A percentile compares a stretch with the other conserved stretches of the same genome.
These are phyloP conservation scores for Cebidichthys violaceus DNA, from an alignment of 2,113 vertebrate species.

Conservation along the genomic window DNA sequence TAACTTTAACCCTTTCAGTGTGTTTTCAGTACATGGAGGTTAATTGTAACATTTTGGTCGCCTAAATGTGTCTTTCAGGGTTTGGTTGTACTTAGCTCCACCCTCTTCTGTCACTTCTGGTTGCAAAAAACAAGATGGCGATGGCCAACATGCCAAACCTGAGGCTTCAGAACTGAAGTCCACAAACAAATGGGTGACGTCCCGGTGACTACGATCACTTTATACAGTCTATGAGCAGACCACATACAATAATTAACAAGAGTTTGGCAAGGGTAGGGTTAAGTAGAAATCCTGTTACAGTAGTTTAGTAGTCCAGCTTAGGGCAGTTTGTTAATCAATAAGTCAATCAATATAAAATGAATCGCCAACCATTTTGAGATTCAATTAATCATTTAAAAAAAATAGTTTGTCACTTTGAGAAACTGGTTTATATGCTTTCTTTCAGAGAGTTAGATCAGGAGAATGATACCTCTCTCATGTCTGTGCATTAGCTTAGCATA, in stretches of 20 bases:
- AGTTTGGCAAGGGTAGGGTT: neutral
- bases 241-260: neutral
- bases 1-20: too few species aligned
- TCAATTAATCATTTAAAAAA: neutral
- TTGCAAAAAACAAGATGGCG: neutral
- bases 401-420: neutral
- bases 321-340: neutral
- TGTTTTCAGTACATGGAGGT: too few species aligned
- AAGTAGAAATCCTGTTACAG: neutral
- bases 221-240: neutral
- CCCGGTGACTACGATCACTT: neutral
- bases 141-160: neutral
- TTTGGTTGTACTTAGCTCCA: neutral
- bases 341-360: neutral
- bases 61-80: neutral
- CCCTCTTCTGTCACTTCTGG: neutral
- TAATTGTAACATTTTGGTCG: too few species aligned
- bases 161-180: neutral
- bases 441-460: neutral
- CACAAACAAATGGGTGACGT: neutral
- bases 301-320: neutral
- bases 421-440: neutral
- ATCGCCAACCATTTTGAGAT: neutral
- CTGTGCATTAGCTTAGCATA: neutral
- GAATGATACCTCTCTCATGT: neutral